A percentile compares a stretch with the other conserved stretches of the same genome.
Evolutionary conservation across 2,888 invertebrate species (phyloP).

Genomic region (Himalopsyche anomala): DNA sequence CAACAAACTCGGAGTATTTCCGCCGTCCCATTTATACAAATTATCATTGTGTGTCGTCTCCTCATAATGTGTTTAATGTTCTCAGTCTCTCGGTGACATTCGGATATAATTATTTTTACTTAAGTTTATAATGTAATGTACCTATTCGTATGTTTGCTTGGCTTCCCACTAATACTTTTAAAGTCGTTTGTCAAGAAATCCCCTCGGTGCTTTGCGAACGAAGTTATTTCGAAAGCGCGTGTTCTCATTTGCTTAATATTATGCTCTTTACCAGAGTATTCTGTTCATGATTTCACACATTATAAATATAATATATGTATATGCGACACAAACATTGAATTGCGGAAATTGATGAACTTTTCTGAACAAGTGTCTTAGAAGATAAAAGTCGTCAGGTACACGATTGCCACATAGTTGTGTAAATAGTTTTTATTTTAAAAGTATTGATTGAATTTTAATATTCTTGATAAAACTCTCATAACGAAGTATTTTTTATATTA

Average conservation of each 20-base stretch:
- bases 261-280: neutral
- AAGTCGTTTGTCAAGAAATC: conserved; percentile 48
- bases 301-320: neutral
- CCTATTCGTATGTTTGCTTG: conserved; percentile 32
- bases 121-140: conserved; percentile 46
- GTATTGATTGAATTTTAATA: too few relatives aligned
- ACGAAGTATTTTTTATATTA: too few relatives aligned
- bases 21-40: conserved; percentile 4
- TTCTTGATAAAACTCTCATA: too few relatives aligned
- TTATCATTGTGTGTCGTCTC: conserved; percentile 23
- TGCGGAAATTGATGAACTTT: neutral
- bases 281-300: conserved; percentile 13
- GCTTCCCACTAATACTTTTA: conserved; percentile 39
- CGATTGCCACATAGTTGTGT: too few relatives aligned
- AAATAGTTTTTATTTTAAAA: too few relatives aligned
- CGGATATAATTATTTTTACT: conserved; percentile 53
- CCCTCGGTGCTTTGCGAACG: conserved; percentile 22
- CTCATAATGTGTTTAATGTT: conserved; percentile 26
- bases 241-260: conserved; percentile 26
- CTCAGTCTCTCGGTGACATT: conserved; percentile 19
- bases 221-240: conserved; percentile 28
- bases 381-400: too few relatives aligned
- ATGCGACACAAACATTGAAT: neutral
- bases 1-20: conserved; percentile 21
- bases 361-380: too few relatives aligned